Conservation (phyloP, 2,113 vertebrate genomes). For the Rhinolophus ferrumequinum region DNA sequence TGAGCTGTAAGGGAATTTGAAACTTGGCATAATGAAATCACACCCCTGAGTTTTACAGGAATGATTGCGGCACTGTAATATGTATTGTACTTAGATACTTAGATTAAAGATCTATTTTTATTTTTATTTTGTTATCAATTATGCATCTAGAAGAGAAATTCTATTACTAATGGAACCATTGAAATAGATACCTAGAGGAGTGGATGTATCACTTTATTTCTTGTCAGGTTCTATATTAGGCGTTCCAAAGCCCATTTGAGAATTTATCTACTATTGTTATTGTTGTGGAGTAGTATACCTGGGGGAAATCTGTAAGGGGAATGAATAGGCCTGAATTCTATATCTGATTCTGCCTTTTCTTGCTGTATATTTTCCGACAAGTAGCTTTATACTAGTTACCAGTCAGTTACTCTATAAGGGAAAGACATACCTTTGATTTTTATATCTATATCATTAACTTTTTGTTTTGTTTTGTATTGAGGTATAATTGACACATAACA, state of each 20-base stretch:
- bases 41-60: conserved; percentile 67
- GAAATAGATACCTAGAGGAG: conserved; percentile 75
- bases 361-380: conserved; percentile 44
- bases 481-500: neutral
- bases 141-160: conserved; percentile 76
- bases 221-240: conserved; percentile 65
- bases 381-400: neutral
- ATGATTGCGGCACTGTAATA: conserved; percentile 55
- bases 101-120: conserved; percentile 80
- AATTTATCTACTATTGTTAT: conserved; percentile 73
- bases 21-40: conserved; percentile 73
- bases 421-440: conserved; percentile 14
- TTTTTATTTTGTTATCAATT: conserved; percentile 78
- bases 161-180: conserved; percentile 77
- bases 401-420: neutral
- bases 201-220: conserved; percentile 70
- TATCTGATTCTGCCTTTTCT: conserved; percentile 49
- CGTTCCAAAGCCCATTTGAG: conserved; percentile 62
- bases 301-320: conserved; percentile 57
- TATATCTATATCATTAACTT: neutral
- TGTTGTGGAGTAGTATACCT: conserved; percentile 58
- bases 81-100: conserved; percentile 65
- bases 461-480: neutral
- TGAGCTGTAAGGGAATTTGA: conserved; percentile 68
- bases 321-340: conserved; percentile 63